phyloP scores from a whole-genome alignment of 2,888 invertebrate species.

The Microdon myrmicae region DNA sequence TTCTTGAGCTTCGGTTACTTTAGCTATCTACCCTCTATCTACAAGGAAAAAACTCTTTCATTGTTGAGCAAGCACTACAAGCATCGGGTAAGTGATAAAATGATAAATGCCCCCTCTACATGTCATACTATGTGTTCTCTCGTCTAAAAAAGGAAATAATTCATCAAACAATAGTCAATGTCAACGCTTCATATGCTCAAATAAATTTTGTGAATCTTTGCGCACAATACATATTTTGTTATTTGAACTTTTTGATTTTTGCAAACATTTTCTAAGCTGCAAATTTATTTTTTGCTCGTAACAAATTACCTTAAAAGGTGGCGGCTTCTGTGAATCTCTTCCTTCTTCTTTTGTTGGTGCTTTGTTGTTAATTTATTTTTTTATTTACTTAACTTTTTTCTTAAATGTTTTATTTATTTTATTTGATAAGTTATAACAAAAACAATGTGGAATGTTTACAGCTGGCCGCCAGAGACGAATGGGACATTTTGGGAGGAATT shows the following conservation, averaged over 20 bases:
- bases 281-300: slow-evolving; percentile 23
- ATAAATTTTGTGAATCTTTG: background rate
- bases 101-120: too few species aligned
- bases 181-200: slow-evolving; percentile 32
- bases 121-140: too few species aligned
- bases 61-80: too few species aligned
- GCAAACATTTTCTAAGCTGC: slow-evolving; percentile 17
- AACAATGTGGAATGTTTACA: slow-evolving; percentile 50
- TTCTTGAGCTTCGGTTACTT: too few species aligned
- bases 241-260: slow-evolving; percentile 12
- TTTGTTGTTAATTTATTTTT: slow-evolving; percentile 33
- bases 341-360: slow-evolving; percentile 38
- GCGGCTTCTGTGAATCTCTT: slow-evolving; percentile 37
- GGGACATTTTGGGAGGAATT: slow-evolving; percentile 84
- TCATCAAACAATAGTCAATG: slow-evolving; percentile 46
- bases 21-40: too few species aligned
- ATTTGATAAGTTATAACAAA: too few species aligned
- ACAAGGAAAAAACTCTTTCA: too few species aligned
- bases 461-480: slow-evolving; percentile 77
- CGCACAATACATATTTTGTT: background rate
- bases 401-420: too few species aligned
- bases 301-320: slow-evolving; percentile 38
- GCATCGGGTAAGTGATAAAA: too few species aligned
- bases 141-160: too few species aligned
- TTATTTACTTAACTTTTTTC: too few species aligned